A percentile compares a stretch with the other conserved stretches of the same genome.
phyloP scores from a whole-genome alignment of 1,140 invertebrate species.

The Dermatophagoides farinae region DNA sequence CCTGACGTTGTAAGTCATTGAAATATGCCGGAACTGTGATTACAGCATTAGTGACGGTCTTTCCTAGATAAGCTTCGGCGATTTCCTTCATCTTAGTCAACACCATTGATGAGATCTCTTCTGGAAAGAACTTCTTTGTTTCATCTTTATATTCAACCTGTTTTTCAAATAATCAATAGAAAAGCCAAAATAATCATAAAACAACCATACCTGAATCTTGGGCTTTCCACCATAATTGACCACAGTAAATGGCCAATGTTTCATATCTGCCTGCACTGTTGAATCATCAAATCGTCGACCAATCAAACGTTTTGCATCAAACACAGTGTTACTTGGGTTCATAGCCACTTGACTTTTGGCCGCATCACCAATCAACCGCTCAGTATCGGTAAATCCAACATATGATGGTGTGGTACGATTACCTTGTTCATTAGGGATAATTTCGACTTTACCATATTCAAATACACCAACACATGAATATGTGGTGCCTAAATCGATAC shows the following conservation, averaged over 20 bases:
- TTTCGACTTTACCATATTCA: constrained; percentile 91
- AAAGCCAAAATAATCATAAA: too few relatives aligned
- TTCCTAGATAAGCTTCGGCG: constrained; percentile 86
- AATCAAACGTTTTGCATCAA: constrained; percentile 17
- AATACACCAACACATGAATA: constrained; percentile 38
- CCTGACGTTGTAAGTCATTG: constrained; percentile 92
- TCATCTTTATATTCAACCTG: constrained; percentile 41
- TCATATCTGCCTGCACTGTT: constrained; percentile 77
- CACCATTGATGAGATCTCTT: constrained; percentile 97
- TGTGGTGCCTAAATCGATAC: constrained; percentile 34
- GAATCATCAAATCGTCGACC: constrained; percentile 74
- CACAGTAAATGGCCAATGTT: constrained; percentile 74
- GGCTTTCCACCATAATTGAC: constrained; percentile 66
- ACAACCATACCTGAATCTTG: constrained; percentile 48
- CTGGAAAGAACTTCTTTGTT: constrained; percentile 73
- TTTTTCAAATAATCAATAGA: too few relatives aligned
- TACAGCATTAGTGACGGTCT: constrained; percentile 85
- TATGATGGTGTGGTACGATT: constrained; percentile 95
- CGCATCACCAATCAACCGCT: constrained; percentile 86
- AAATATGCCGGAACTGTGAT: constrained; percentile 96
- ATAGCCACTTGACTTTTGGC: constrained; percentile 94
- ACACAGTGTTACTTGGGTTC: constrained; percentile 63
- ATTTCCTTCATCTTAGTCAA: constrained; percentile 97
- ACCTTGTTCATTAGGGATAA: constrained; percentile 94
- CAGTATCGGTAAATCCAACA: constrained; percentile 89